These are phyloP conservation scores for Mirounga angustirostris DNA, from an alignment of 2,113 vertebrate genomes.

Conservation along the genomic window DNA sequence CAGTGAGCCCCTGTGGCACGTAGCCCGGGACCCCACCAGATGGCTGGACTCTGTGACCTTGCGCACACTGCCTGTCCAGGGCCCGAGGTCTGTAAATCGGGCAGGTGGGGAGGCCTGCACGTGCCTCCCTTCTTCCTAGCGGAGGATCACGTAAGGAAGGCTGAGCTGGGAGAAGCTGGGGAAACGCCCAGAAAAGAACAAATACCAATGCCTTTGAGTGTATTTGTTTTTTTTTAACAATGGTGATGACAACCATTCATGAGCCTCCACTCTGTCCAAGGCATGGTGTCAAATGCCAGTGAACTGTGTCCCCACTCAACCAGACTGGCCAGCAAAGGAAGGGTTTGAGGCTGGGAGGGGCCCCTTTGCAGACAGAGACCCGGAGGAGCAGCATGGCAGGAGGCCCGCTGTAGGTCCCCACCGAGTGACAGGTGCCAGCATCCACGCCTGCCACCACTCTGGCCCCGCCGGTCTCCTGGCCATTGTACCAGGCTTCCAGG, in stretches of 20 bases:
- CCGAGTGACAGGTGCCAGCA: rapidly evolving
- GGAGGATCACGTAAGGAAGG: rapidly evolving
- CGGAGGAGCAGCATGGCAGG: rapidly evolving
- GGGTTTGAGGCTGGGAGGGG: background rate
- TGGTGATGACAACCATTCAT: rapidly evolving
- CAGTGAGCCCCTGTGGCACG: rapidly evolving
- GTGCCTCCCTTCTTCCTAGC: background rate
- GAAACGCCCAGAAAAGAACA: rapidly evolving
- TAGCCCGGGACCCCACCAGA: background rate
- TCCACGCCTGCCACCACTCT: rapidly evolving
- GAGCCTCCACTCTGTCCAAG: background rate
- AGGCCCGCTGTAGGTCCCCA: background rate
- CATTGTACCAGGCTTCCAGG: background rate
- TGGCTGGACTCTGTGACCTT: background rate
- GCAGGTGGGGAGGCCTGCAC: background rate
- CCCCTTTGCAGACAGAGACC: background rate
- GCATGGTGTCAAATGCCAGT: rapidly evolving
- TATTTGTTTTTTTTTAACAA: background rate
- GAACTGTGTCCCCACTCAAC: rapidly evolving
- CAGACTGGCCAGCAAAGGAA: background rate
- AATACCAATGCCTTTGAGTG: rapidly evolving
- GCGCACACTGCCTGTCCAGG: background rate
- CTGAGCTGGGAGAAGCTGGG: rapidly evolving
- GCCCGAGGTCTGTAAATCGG: background rate
- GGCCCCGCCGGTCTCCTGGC: rapidly evolving